Base-by-base conservation (phyloP, 2,888 invertebrate species). In the Physocephala rufipes region DNA sequence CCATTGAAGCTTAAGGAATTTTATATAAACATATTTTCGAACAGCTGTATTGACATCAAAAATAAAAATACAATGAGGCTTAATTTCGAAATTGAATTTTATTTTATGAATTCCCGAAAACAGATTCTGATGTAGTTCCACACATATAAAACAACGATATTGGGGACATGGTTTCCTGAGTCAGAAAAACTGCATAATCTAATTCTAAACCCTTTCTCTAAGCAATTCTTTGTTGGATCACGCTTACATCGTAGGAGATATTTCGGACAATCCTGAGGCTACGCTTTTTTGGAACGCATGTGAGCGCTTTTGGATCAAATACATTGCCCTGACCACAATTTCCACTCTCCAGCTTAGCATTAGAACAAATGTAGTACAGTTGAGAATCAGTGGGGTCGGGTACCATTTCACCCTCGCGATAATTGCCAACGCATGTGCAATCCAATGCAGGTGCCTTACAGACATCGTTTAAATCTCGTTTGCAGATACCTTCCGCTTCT, bases 401-500 rank as follows among this genome's bases (percentile, higher is more conserved):
- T 4, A 78, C n/a, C 0, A 73, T 53, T 24, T 79, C 76, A 7
- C 79, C 79, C 16, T 80, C 76, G 7, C 68, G 49, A 55, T 77
- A 78, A 13, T 73, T 76, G 15, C 77, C 77, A 4, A 75, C 67
- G 43, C 79, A 80, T 4, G 71, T 71, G 45, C 70, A 83, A 19
- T 78, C 26, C 67, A 71, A 28, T 49, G 73, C 61, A 71, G 77
- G n/a, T 24, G 71, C 67, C 36, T 69, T 74, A 47, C 78, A 78
- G 2, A 68, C 58, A 1, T 71, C 71, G 49, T 70, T 63, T 4
- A 64, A 74, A 36, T 83, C 84, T 1, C 72, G 73, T 26, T 72
- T 76, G 62, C 83, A 83, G 5, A 66, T 55, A 2, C 71, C 72
- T 0, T 74, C 70, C 12, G 67, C 43, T 7, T 62, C 73, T 65